phyloP scores from a whole-genome alignment of 1,140 invertebrate genomes.

The Akabosia matsudoensis region DNA sequence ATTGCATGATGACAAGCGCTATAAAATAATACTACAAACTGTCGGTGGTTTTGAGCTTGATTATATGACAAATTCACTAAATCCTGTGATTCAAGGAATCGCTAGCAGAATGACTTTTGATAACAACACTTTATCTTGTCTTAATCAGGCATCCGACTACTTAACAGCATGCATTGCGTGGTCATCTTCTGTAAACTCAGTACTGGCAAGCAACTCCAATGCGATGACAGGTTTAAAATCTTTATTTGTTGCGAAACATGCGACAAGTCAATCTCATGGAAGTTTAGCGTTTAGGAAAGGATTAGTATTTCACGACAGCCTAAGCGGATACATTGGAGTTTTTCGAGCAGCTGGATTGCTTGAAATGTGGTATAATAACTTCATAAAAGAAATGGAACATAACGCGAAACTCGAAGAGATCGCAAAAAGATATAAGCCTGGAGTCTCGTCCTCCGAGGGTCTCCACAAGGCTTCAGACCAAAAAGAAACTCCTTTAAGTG shows the following conservation, averaged over 20 bases:
- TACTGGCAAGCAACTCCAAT: background rate
- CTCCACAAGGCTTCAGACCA: background rate
- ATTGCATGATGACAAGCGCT: background rate
- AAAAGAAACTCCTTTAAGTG: background rate
- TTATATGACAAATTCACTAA: background rate
- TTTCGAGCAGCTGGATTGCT: background rate
- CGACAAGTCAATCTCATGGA: background rate
- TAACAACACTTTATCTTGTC: background rate
- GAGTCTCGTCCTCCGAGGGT: background rate
- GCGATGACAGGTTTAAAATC: background rate
- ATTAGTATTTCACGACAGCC: background rate
- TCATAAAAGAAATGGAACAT: background rate
- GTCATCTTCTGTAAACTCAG: background rate
- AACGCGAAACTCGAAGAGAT: background rate
- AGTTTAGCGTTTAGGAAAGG: background rate
- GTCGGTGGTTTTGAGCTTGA: background rate
- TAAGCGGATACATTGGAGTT: background rate
- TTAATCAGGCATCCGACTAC: background rate
- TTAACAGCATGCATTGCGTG: background rate
- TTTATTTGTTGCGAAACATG: background rate
- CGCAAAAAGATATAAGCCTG: background rate
- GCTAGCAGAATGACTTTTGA: background rate
- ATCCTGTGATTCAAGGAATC: background rate
- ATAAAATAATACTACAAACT: background rate
- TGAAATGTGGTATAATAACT: background rate